Percentiles rank a stretch among this genome's conserved stretches.
Conservation (phyloP, 1,140 invertebrate genomes). For the Tetranychus cinnabarinus region DNA sequence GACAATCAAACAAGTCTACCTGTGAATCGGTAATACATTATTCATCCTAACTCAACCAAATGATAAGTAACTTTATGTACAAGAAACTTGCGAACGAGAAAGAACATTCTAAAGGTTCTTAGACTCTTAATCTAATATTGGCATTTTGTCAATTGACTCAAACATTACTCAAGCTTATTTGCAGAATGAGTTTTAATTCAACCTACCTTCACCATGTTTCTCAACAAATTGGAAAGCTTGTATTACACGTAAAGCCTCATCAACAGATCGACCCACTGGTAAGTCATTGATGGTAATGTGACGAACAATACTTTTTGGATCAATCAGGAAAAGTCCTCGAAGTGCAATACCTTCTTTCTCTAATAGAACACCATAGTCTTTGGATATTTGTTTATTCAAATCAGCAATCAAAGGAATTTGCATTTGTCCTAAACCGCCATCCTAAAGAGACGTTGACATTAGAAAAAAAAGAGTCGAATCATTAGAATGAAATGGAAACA, state of each 20-base stretch:
- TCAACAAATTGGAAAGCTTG: conserved; percentile 85
- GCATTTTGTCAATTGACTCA: too few relatives aligned
- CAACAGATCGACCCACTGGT: conserved; percentile 41
- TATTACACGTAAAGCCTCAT: conserved; percentile 67
- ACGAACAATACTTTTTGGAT: conserved; percentile 32
- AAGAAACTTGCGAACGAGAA: too few relatives aligned
- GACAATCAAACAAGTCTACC: conserved; percentile 8
- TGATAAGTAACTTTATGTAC: too few relatives aligned
- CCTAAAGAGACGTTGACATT: conserved; percentile 14
- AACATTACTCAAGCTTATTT: too few relatives aligned
- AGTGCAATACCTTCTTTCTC: conserved; percentile 59
- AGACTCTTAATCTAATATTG: too few relatives aligned
- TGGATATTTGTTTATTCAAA: conserved; percentile 67
- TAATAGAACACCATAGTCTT: conserved; percentile 42
- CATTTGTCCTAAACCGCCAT: conserved; percentile 58
- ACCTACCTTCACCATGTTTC: conserved; percentile 46
- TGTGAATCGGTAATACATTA: not conserved
- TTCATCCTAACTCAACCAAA: too few relatives aligned
- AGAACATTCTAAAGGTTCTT: too few relatives aligned
- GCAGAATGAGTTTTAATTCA: too few relatives aligned
- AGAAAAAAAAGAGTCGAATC: too few relatives aligned
- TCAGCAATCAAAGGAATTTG: conserved; percentile 76
- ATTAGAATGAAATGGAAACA: too few relatives aligned
- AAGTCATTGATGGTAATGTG: conserved; percentile 24
- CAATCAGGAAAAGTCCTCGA: conserved; percentile 43